Conservation (phyloP, 2,888 invertebrate species). For the Callyntrura sp. region DNA sequence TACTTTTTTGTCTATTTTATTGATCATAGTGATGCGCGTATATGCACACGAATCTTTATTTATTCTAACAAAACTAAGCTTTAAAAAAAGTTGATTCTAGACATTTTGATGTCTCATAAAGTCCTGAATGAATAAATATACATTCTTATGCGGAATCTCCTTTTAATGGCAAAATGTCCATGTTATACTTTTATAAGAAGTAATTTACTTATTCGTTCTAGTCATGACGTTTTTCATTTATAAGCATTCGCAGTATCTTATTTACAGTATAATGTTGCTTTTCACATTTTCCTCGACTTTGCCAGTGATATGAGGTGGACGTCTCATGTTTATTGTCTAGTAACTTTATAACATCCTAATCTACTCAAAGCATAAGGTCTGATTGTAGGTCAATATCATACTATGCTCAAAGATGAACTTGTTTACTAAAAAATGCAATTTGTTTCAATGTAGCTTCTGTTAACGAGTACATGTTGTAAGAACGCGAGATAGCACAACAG, state of each 20-base stretch:
- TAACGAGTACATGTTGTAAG: slow-evolving; percentile 7
- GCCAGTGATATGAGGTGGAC: slow-evolving; percentile 1
- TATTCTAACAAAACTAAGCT: too few species aligned
- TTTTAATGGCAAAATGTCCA: too few species aligned
- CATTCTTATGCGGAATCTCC: too few species aligned
- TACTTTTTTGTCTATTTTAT: too few species aligned
- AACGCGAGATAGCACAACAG: slow-evolving; percentile 21
- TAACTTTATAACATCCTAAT: neutral
- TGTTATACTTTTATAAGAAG: too few species aligned
- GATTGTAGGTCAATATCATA: neutral
- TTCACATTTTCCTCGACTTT: slow-evolving; percentile 30
- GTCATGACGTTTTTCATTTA: slow-evolving; percentile 16
- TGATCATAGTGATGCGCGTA: too few species aligned
- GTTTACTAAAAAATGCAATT: slow-evolving; percentile 5
- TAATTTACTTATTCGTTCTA: slow-evolving; percentile 38
- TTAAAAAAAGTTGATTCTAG: too few species aligned
- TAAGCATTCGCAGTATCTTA: slow-evolving; percentile 7
- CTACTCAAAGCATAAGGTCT: slow-evolving; percentile 7
- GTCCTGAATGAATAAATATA: too few species aligned
- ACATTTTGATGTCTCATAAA: too few species aligned
- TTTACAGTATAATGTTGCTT: neutral
- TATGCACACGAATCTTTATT: too few species aligned
- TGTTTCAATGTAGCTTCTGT: neutral
- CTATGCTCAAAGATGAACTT: slow-evolving; percentile 4
- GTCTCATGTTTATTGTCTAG: neutral